Evolutionary conservation across 2,113 vertebrate genomes (phyloP), one percentile per base, ranked within the genome.

Genomic region (Acrocephalus arundinaceus): DNA sequence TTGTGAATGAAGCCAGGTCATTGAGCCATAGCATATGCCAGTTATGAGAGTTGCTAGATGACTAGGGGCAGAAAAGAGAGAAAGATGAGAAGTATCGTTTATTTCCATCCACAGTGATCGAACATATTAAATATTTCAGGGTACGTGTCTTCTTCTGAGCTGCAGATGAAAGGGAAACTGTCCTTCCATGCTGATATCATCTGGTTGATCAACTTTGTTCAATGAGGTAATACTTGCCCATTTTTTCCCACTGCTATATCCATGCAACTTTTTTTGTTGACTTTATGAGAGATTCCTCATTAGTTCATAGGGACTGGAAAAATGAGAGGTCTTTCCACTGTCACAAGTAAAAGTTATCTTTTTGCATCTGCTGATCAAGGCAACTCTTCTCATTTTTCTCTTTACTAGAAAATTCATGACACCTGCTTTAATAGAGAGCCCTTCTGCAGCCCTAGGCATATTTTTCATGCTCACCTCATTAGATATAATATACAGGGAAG

Each of bases 1-100:
- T 96, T 97, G 95, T 97, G 97, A 98, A 98, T 97, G 97, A 97
- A 98, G 95, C 96, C 97, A 97, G 97, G 97, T 97, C 96, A 97
- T 95, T 97, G 95, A 97, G 90, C 82, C 94, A 92, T 91, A 97
- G 90, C 94, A 95, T 97, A 97, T 96, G 97, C 92, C 96, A 94
- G 96, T 97, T 97, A 96, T 93, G 79, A 95, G 70, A 87, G 39
- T 23, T 88, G 24, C 52, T 54, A 61, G 85, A 87, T 96, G 65
- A 81, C 41, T 85, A 39, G 48, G 21, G 75, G 62, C 3, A 5
- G 82, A 57, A 85, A 63, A 73, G 90, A 58, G 68, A 87, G 62
- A 93, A 95, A 83, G 55, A 80, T 80, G 90, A 96, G 78, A 80
- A 22, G 35, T 95, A 83, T 67, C 35, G 0, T 94, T 84, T 96